A percentile compares a stretch with the other conserved stretches of the same genome.
These are phyloP conservation scores for Clinocottus analis DNA, from an alignment of 2,113 vertebrate genomes.

Conservation along the genomic window DNA sequence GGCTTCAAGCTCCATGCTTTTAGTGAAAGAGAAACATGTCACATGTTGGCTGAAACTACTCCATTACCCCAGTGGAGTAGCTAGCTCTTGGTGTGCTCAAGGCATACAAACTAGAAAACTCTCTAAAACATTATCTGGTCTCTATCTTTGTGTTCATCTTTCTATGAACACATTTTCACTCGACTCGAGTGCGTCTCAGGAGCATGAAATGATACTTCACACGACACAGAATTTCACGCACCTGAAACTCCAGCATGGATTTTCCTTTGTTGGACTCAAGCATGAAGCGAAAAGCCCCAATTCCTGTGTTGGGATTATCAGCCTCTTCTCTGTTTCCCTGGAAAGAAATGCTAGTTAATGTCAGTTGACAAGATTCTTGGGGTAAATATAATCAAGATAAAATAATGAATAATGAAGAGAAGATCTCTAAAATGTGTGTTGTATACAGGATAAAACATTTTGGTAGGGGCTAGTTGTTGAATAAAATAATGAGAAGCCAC, in stretches of 20 bases:
- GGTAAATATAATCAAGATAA: neutral
- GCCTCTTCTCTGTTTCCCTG: conserved; percentile 96
- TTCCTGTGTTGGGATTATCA: conserved; percentile 95
- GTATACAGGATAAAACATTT: neutral
- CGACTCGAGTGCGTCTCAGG: neutral
- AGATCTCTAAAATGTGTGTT: neutral
- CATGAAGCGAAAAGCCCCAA: conserved; percentile 99
- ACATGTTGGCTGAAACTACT: neutral
- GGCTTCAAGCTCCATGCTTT: neutral
- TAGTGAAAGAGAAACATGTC: conserved; percentile 15
- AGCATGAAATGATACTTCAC: neutral
- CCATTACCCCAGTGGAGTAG: neutral
- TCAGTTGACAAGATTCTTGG: neutral
- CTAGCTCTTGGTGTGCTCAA: neutral
- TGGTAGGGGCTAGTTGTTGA: neutral
- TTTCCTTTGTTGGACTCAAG: conserved; percentile 98
- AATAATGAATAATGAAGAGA: neutral
- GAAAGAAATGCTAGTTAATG: conserved; percentile 10
- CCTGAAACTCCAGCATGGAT: conserved; percentile 99
- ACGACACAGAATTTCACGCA: conserved; percentile 60
- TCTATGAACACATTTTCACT: too few relatives aligned
- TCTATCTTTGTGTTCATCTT: too few relatives aligned
- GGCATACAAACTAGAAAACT: neutral
- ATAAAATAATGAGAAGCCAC: neutral
- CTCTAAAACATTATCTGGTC: neutral